A percentile compares a stretch with the other conserved stretches of the same genome.
Evolutionary conservation across 2,797 vertebrate genomes (phyloP).

Genomic region (Cryptoblepharus egeriae): DNA sequence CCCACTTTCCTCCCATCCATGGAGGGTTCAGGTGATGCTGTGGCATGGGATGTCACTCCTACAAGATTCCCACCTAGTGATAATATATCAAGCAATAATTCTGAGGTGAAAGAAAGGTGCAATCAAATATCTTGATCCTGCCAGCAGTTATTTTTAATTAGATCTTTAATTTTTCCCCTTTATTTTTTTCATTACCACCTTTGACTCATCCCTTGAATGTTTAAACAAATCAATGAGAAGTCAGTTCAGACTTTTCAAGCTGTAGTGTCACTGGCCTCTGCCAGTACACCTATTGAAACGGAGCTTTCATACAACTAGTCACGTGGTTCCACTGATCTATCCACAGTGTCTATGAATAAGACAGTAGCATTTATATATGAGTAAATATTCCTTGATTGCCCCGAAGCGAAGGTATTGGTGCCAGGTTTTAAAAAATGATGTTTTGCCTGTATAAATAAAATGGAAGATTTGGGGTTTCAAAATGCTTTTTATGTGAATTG

Average conservation of each 20-base stretch:
- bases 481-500: neutral
- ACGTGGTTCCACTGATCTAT: neutral
- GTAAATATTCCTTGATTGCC: neutral
- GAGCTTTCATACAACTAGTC: neutral
- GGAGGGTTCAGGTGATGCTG: too few species aligned
- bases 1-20: too few species aligned
- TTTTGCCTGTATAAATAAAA: neutral
- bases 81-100: neutral
- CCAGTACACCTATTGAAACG: neutral
- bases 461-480: neutral
- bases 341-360: too few species aligned
- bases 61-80: neutral
- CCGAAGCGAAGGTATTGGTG: neutral
- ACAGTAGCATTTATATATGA: neutral
- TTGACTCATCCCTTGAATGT: neutral
- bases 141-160: neutral
- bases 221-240: neutral
- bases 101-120: conserved; percentile 1
- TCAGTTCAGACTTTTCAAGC: neutral
- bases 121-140: neutral
- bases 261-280: neutral
- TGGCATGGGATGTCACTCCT: too few species aligned
- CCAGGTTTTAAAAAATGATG: neutral
- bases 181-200: neutral
- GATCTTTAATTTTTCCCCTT: too few species aligned